These are phyloP conservation scores for Coryphaenoides rupestris DNA, from an alignment of 2,113 vertebrate genomes.

Conservation along the genomic window DNA sequence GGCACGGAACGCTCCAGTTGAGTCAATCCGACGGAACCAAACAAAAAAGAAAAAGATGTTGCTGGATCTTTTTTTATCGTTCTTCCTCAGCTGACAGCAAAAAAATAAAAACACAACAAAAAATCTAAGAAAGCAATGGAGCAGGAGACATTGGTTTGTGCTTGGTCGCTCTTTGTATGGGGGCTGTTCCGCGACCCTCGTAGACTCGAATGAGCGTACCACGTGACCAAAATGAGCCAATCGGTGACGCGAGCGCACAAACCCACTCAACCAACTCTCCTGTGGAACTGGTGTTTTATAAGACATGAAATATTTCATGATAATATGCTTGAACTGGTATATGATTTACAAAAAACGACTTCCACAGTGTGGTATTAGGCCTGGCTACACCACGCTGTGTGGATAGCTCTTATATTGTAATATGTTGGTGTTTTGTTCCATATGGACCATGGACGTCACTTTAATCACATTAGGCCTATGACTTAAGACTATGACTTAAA, in stretches of 20 bases:
- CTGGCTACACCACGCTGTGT: too few species aligned
- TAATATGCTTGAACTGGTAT: too few species aligned
- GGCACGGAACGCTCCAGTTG: constrained; percentile 2
- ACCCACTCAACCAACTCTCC: constrained; percentile 31
- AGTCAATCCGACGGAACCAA: not conserved
- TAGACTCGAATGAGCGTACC: constrained; percentile 56
- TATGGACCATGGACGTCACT: too few species aligned
- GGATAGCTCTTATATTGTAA: too few species aligned
- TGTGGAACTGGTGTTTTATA: not conserved
- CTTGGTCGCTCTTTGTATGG: constrained; percentile 49
- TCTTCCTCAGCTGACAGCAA: constrained; percentile 5
- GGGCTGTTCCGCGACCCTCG: constrained; percentile 44
- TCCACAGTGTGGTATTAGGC: too few species aligned
- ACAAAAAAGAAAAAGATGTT: not conserved
- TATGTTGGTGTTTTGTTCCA: too few species aligned
- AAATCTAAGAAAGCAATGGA: constrained; percentile 11
- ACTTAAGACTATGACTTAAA: too few species aligned
- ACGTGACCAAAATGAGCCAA: constrained; percentile 58
- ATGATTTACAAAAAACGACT: too few species aligned
- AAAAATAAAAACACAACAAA: constrained; percentile 5
- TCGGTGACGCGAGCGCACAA: constrained; percentile 55
- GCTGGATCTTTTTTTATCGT: not conserved
- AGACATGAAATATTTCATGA: too few species aligned
- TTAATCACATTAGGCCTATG: too few species aligned
- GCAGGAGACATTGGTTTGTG: constrained; percentile 20